phyloP scores from a whole-genome alignment of 2,113 vertebrate genomes.

The Pluvianellus socialis region DNA sequence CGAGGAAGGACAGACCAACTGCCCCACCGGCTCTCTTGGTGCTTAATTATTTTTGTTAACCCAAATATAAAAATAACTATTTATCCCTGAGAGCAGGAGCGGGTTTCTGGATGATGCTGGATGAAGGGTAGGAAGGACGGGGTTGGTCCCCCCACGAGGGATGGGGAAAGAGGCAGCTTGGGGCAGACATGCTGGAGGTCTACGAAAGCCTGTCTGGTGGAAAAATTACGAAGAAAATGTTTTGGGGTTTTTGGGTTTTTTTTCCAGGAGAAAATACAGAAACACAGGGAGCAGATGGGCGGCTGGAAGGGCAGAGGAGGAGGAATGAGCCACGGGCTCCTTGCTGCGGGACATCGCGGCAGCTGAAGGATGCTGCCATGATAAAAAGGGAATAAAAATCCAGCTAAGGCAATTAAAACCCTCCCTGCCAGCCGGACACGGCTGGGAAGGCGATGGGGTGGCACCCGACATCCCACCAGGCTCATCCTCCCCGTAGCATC shows the following conservation, averaged over 20 bases:
- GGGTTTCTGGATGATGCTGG: too few relatives aligned
- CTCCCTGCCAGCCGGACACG: background rate
- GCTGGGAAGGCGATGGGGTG: background rate
- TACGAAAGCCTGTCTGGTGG: background rate
- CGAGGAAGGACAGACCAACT: background rate
- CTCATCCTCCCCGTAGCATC: background rate
- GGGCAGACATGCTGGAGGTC: rapidly evolving
- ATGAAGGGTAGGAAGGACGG: background rate
- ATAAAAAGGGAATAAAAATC: background rate
- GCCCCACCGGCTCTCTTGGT: background rate
- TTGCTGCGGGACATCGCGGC: background rate
- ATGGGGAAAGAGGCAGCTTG: background rate
- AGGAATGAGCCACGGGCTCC: background rate
- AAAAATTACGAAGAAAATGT: background rate
- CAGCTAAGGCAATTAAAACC: background rate
- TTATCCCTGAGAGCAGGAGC: background rate
- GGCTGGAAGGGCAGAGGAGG: background rate
- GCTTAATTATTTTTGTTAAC: background rate
- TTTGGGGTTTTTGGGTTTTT: background rate
- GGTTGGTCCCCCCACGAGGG: rapidly evolving
- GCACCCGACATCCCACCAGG: rapidly evolving
- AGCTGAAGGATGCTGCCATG: background rate
- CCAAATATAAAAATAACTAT: background rate
- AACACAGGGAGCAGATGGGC: background rate
- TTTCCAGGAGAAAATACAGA: background rate